Conservation (phyloP, 2,888 invertebrate species). For the Halictus ligatus region DNA sequence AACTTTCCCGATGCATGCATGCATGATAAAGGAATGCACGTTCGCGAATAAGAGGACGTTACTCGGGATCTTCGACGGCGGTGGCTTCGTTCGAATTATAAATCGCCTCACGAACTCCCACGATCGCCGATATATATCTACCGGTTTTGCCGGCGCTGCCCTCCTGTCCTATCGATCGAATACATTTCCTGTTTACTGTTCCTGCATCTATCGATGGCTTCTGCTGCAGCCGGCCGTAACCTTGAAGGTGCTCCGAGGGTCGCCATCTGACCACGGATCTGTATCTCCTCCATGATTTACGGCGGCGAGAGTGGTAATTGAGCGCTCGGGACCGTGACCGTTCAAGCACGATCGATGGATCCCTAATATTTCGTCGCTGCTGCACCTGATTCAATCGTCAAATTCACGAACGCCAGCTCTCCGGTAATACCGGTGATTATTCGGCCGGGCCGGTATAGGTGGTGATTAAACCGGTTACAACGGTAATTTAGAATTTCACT, state of each 20-base stretch:
- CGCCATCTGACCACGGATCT: constrained; percentile 72
- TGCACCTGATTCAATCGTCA: constrained; percentile 12
- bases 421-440: not conserved
- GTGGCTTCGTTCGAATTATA: constrained; percentile 73
- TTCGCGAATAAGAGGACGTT: constrained; percentile 67
- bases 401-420: not conserved
- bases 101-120: constrained; percentile 76
- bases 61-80: constrained; percentile 68
- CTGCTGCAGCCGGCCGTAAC: constrained; percentile 68
- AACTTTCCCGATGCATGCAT: constrained; percentile 47
- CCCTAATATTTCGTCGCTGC: constrained; percentile 35
- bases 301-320: constrained; percentile 69
- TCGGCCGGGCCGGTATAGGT: not conserved
- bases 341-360: constrained; percentile 32
- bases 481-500: not conserved
- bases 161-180: constrained; percentile 66
- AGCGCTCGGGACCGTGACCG: constrained; percentile 60
- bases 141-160: constrained; percentile 35
- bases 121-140: constrained; percentile 70
- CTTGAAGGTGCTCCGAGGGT: constrained; percentile 73
- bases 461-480: not conserved
- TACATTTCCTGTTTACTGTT: constrained; percentile 77
- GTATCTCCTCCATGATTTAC: constrained; percentile 76
- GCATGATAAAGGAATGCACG: constrained; percentile 67
- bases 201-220: constrained; percentile 69